A percentile compares a stretch with the other conserved stretches of the same genome.
Conservation (phyloP, 2,888 invertebrate genomes). For the Apodemia hepburni region DNA sequence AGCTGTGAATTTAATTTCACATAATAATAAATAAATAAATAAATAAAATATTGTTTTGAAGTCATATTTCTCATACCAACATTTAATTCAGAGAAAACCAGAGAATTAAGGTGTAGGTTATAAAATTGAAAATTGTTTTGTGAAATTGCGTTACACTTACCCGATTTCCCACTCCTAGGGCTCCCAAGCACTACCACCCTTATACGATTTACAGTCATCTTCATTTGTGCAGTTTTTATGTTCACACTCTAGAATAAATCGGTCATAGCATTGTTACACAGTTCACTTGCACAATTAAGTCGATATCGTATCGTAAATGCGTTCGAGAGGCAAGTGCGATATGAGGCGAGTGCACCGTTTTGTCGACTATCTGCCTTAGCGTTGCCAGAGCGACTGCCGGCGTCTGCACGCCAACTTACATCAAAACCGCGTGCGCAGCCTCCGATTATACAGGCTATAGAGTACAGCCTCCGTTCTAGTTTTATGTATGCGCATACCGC, state of each 20-base stretch:
- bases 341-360: constrained; percentile 35
- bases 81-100: too few species aligned
- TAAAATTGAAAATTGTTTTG: not conserved
- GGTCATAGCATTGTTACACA: constrained; percentile 29
- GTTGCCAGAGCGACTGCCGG: constrained; percentile 70
- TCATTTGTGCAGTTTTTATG: constrained; percentile 66
- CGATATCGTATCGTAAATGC: constrained; percentile 72
- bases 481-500: constrained; percentile 41
- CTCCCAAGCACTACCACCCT: constrained; percentile 90
- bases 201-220: constrained; percentile 90
- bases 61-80: too few species aligned
- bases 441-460: constrained; percentile 39
- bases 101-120: not conserved
- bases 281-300: constrained; percentile 12
- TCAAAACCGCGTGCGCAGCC: constrained; percentile 51
- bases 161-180: constrained; percentile 88
- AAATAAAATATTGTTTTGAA: too few species aligned
- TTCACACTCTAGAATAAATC: constrained; percentile 40
- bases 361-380: constrained; percentile 55
- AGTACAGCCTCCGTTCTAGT: constrained; percentile 51
- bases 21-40: too few species aligned
- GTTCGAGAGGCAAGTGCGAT: constrained; percentile 52
- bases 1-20: too few species aligned
- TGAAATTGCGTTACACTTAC: constrained; percentile 39
- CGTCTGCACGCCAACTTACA: constrained; percentile 43